Percentiles rank a stretch among this genome's conserved stretches.
Conservation (phyloP, 2,797 vertebrate genomes). For the Otus scops region DNA sequence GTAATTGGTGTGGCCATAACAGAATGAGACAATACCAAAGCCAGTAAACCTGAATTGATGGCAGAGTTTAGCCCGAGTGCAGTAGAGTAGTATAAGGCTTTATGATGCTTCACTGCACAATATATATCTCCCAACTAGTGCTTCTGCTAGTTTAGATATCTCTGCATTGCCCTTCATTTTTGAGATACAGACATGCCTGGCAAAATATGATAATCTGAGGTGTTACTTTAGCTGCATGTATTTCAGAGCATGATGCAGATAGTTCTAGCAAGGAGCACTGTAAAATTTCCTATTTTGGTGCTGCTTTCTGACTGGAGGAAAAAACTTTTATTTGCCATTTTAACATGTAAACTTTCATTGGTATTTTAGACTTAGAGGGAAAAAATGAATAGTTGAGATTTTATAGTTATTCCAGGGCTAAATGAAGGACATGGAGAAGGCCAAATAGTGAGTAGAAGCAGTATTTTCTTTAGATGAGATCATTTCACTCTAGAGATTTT, state of each 20-base stretch:
- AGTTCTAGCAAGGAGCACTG: background rate
- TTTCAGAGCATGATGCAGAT: background rate
- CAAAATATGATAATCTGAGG: background rate
- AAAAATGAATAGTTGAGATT: background rate
- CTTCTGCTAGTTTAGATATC: background rate
- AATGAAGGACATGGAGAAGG: background rate
- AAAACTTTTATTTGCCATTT: background rate
- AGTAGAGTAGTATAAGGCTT: background rate
- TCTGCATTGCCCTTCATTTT: background rate
- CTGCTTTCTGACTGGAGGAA: background rate
- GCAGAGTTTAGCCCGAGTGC: background rate
- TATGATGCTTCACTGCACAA: background rate
- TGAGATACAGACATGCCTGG: background rate
- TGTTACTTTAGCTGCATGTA: background rate
- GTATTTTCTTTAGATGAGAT: background rate
- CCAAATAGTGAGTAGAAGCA: background rate
- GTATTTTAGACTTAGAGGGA: background rate
- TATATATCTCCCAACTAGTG: background rate
- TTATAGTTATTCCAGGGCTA: background rate
- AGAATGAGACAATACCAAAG: background rate
- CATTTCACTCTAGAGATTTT: background rate
- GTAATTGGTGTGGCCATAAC: background rate
- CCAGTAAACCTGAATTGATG: background rate
- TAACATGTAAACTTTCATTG: background rate
- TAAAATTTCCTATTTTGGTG: background rate